Conservation (phyloP, 2,797 vertebrate species). For the Phaenicophaeus curvirostris region DNA sequence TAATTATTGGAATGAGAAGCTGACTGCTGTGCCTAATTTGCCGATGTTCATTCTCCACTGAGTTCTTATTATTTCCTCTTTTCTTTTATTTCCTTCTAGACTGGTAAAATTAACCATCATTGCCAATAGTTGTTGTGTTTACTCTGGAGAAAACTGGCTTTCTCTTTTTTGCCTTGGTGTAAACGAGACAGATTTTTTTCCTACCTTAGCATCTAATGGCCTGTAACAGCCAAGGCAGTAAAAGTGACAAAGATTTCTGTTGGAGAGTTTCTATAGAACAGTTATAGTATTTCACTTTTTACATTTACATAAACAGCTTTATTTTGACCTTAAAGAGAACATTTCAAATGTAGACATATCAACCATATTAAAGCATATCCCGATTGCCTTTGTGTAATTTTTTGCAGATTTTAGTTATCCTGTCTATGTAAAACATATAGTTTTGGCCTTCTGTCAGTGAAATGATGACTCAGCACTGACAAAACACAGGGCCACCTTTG, state of each 20-base stretch:
- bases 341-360: not conserved
- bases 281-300: not conserved
- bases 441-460: not conserved
- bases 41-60: not conserved
- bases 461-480: not conserved
- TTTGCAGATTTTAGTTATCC: not conserved
- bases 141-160: slow-evolving; percentile 32
- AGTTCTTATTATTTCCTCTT: not conserved
- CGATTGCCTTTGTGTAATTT: not conserved
- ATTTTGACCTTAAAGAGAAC: not conserved
- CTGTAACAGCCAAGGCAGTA: not conserved
- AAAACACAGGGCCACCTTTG: not conserved
- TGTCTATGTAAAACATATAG: not conserved
- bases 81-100: not conserved
- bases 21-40: slow-evolving; percentile 12
- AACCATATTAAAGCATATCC: not conserved
- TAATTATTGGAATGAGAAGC: slow-evolving; percentile 6
- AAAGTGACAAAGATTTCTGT: not conserved
- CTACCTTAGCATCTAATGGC: not conserved
- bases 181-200: not conserved
- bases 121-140: slow-evolving; percentile 11
- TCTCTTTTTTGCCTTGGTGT: not conserved
- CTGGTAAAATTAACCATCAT: not conserved
- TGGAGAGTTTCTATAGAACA: not conserved
- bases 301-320: not conserved